Base-by-base conservation (phyloP, 2,113 vertebrate genomes). In the Phrynosoma blainvillii region DNA sequence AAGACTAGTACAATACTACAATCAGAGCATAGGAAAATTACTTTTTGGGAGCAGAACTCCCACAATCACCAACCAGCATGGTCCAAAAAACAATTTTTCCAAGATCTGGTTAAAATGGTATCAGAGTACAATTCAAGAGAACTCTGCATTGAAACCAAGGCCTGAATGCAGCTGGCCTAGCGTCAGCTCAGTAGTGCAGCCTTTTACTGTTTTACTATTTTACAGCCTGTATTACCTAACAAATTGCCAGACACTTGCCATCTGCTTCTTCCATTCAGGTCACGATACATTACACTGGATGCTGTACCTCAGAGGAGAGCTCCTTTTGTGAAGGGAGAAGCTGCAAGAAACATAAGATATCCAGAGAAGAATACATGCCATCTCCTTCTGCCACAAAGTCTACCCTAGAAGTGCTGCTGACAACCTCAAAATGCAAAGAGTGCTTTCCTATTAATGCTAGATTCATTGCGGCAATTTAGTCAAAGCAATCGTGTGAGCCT, bases 311-410 rank as follows among this genome's bases (percentile, higher is more conserved):
- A 83, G 65, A 18, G 42, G n/a, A 5, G 0, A 59, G 71, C 56
- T 32, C 18, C 16, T 71, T 52, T 52, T 18, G 40, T 18, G 16
- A n/a, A 47, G 40, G 79, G 40, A 66, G 20, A 2, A 85, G 16
- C 36, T n/a, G 73, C 25, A 40, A 62, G 70, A 68, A 88, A 47
- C 68, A 70, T n/a, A 74, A 90, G 59, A 36, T 0, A 0, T 3
- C 13, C 10, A 11, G 86, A 11, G 7, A 36, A 90, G 56, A n/a
- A 23, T 84, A 8, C 7, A 21, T 6, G n/a, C 32, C 62, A 54
- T 23, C 65, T 0, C 0, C 18, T 66, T 25, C 89, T 75, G 81
- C 73, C 11, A 36, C 25, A 52, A 18, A 42, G 6, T n/a, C 12
- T 1, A 18, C 47, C 47, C 5, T 12, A 73, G 25, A 36, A 12